Conservation (phyloP, 2,888 invertebrate genomes). For the Agrochola macilenta region DNA sequence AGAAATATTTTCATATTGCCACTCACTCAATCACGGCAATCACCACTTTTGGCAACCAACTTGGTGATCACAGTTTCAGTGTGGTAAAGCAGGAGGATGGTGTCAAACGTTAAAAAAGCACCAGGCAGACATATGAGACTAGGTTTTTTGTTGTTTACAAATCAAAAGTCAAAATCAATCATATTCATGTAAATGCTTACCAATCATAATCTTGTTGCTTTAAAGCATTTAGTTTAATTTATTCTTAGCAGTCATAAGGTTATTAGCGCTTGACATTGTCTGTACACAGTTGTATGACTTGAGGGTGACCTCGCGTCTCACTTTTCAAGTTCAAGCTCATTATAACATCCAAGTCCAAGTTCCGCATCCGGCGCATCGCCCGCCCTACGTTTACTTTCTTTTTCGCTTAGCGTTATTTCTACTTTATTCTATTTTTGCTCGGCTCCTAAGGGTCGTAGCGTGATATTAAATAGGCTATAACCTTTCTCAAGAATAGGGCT, state of each 20-base stretch:
- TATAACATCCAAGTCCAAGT: constrained; percentile 4
- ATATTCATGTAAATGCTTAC: no score
- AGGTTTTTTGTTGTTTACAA: no score
- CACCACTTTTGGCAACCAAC: no score
- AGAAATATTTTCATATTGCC: no score
- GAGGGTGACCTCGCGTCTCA: constrained; percentile 50
- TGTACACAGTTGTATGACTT: constrained; percentile 57
- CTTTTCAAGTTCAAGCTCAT: constrained; percentile 55
- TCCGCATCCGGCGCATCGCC: neutral
- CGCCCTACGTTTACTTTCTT: neutral
- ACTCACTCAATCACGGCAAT: no score
- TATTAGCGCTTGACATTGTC: constrained; percentile 49
- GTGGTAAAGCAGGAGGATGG: no score
- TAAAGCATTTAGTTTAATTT: constrained; percentile 4
- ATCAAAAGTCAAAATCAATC: no score
- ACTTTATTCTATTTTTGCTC: neutral
- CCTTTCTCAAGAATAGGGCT: neutral
- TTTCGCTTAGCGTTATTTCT: neutral
- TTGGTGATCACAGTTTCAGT: no score
- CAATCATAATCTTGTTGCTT: neutral
- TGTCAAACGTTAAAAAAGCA: no score
- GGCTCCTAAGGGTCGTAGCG: neutral
- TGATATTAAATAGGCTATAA: neutral
- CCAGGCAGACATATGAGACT: no score
- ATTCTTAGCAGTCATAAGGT: neutral